Evolutionary conservation across 2,113 vertebrate species (phyloP).

Genomic region (Canis aureus): DNA sequence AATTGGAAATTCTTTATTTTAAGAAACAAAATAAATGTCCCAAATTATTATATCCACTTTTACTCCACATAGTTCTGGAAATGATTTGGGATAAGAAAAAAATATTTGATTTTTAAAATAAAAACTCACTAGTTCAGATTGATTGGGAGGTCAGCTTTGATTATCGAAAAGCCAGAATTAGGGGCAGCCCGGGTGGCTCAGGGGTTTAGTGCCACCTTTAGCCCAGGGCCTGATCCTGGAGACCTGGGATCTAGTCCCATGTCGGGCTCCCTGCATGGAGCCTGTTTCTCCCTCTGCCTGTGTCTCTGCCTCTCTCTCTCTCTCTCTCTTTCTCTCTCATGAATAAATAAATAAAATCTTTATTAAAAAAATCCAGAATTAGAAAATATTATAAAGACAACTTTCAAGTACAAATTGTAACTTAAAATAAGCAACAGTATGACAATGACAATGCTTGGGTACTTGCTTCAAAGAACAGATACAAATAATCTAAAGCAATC

Average conservation of each 20-base stretch:
- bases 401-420: not conserved
- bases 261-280: no score
- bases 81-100: not conserved
- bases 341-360: no score
- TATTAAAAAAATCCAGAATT: not conserved
- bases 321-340: no score
- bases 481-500: not conserved
- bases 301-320: no score
- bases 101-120: constrained; percentile 39
- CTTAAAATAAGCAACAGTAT: not conserved
- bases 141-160: not conserved
- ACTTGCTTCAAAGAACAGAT: not conserved
- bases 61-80: not conserved
- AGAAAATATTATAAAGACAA: constrained; percentile 29
- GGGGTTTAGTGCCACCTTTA: no score
- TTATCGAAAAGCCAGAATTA: not conserved
- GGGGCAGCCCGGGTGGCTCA: not conserved
- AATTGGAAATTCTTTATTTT: constrained; percentile 8
- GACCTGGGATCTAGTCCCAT: no score
- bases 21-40: constrained; percentile 41
- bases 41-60: not conserved
- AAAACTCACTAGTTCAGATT: not conserved
- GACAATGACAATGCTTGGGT: not conserved
- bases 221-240: no score
- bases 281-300: no score